Evolutionary conservation across 2,113 vertebrate species (phyloP).

Genomic region (Neogale vison): DNA sequence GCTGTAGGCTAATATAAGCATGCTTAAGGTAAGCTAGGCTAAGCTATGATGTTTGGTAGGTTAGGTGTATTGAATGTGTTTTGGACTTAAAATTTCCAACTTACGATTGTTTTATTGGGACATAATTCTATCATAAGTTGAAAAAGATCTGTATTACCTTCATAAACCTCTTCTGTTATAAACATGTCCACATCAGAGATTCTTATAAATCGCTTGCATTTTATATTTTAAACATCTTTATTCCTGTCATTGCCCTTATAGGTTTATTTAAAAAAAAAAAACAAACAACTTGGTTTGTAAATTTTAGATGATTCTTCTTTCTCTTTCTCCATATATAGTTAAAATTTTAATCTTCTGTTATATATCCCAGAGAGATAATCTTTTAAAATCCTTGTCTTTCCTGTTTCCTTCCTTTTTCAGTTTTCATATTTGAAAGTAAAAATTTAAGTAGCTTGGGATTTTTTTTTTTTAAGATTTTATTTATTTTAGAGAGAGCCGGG

Average conservation of each 20-base stretch:
- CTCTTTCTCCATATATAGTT: constrained; percentile 20
- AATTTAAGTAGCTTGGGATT: background rate
- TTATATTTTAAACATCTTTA: constrained; percentile 67
- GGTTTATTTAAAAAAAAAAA: background rate
- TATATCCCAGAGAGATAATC: constrained; percentile 14
- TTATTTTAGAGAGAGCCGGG: background rate
- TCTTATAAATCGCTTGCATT: constrained; percentile 71
- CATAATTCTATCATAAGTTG: background rate
- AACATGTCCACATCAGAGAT: constrained; percentile 43
- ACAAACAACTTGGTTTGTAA: background rate
- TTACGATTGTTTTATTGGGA: background rate
- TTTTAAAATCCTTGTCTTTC: background rate
- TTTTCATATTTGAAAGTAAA: constrained; percentile 30
- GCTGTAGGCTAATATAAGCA: background rate
- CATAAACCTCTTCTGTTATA: constrained; percentile 71
- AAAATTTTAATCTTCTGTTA: constrained; percentile 59
- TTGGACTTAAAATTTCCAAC: background rate
- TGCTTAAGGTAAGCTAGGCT: background rate
- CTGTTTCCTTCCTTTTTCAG: background rate
- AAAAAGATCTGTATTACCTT: constrained; percentile 32
- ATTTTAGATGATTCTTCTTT: constrained; percentile 54
- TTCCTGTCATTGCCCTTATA: constrained; percentile 15
- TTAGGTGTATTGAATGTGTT: background rate
- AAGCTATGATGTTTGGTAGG: background rate
- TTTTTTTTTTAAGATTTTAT: background rate